Evolutionary conservation across 2,797 vertebrate genomes (phyloP), one percentile per base, ranked within the genome.

Genomic region (Botia kubotai): DNA sequence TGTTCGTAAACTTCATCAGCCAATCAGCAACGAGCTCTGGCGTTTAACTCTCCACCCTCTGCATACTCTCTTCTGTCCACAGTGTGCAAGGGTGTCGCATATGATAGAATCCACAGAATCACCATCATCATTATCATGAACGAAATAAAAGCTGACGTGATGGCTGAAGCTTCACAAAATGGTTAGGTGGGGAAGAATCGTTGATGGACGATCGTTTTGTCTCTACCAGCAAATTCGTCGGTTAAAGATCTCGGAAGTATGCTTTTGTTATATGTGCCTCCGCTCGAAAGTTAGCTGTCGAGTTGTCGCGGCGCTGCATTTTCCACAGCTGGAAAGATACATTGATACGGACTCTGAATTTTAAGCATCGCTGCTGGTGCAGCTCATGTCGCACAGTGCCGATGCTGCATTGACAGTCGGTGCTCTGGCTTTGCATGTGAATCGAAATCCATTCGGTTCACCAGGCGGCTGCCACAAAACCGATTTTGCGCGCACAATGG

Each of bases 1-100:
- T 82, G 43, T 94, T 94, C 91, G 91, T 94, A 95, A 94, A 93
- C 90, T 92, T 92, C 75, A 11, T 46, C 12, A 84, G 73, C 94
- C 94, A 94, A 94, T 94, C 85, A 8, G 39, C 0, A 65, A 0
- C 43, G 72, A 70, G 86, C 57, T 55, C 75, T 65, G 60, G 21
- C 7, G 78, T 86, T 39, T 17, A 69, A 3, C 29, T 52, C 84
- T 77, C 58, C 72, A 58, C 75, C 79, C 70, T 36, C 2, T 73
- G 46, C 60, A 53, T 81, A 19, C 78, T 78, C 71, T 78, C 68
- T 77, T 87, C 81, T 72, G 83, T 87, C 85, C 82, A 87, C 90
- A 87, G 33, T 57, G 80, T 57, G 77, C 73, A 43, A 70, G n/a
- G 50, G 69, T 69, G 72, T 83, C 67, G 77, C 72, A 75, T 82